A percentile compares a stretch with the other conserved stretches of the same genome.
phyloP scores from a whole-genome alignment of 92 coral and sea anemone species.

The Zoanthus gigantus region DNA sequence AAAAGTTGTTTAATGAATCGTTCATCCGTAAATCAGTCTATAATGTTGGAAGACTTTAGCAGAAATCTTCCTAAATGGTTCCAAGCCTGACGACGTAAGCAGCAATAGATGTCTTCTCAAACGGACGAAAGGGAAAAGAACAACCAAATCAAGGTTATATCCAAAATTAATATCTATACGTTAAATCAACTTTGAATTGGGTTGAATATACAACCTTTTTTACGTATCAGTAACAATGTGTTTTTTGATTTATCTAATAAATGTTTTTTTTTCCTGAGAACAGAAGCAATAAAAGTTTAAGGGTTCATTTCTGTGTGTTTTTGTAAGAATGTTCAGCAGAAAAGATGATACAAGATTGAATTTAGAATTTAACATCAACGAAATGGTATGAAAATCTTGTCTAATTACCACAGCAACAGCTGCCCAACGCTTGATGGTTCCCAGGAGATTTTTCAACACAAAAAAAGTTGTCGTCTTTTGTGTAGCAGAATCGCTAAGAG shows the following conservation, averaged over 20 bases:
- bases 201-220: too few relatives aligned
- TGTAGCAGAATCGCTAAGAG: not conserved
- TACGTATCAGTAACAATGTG: not conserved
- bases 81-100: too few relatives aligned
- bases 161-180: too few relatives aligned
- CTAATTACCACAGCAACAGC: constrained; percentile 15
- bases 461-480: not conserved
- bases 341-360: not conserved
- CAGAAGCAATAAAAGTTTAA: not conserved
- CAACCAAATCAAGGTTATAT: too few relatives aligned
- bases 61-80: too few relatives aligned
- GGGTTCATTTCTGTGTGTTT: not conserved
- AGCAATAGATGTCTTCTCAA: too few relatives aligned
- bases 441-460: constrained; percentile 30
- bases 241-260: not conserved
- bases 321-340: not conserved
- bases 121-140: too few relatives aligned
- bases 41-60: too few relatives aligned
- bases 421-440: not conserved
- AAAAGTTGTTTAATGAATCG: too few relatives aligned
- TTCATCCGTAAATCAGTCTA: too few relatives aligned
- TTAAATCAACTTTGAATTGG: too few relatives aligned
- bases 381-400: not conserved
- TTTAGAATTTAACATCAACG: not conserved
- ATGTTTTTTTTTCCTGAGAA: not conserved